phyloP scores from a whole-genome alignment of 2,797 vertebrate species.

The Alauda arvensis region DNA sequence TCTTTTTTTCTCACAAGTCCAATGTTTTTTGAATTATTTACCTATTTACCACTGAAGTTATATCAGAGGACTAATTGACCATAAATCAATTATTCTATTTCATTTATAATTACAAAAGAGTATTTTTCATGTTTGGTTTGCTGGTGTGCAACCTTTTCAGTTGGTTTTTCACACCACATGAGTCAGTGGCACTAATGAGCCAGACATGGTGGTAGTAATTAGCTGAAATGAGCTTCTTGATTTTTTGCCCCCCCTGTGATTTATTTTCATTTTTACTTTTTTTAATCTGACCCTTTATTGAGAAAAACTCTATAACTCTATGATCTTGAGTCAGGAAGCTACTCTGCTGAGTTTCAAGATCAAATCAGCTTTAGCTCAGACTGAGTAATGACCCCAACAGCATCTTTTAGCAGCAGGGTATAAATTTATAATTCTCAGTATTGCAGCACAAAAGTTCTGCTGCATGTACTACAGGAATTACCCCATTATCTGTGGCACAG shows the following conservation, averaged over 20 bases:
- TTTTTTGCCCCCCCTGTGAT: not conserved
- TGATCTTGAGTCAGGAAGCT: not conserved
- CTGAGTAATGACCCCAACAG: not conserved
- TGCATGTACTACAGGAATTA: not conserved
- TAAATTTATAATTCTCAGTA: not conserved
- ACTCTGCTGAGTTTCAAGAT: not conserved
- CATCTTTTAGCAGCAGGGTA: not conserved
- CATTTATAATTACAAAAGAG: slow-evolving; percentile 33
- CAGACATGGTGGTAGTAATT: slow-evolving; percentile 20
- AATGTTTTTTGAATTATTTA: not conserved
- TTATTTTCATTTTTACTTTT: not conserved
- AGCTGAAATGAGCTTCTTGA: not conserved
- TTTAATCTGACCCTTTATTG: slow-evolving; percentile 1
- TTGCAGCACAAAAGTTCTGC: not conserved
- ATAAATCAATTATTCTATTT: slow-evolving; percentile 54
- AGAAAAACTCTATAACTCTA: not conserved
- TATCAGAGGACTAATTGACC: slow-evolving; percentile 32
- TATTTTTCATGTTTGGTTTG: slow-evolving; percentile 14
- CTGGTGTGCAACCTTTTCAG: slow-evolving; percentile 36
- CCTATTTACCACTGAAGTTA: not conserved
- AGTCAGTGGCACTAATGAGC: slow-evolving; percentile 51
- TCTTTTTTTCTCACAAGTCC: not conserved
- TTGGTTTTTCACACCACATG: slow-evolving; percentile 25
- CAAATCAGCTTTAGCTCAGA: not conserved
- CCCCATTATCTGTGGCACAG: not conserved